A percentile compares a stretch with the other conserved stretches of the same genome.
Evolutionary conservation across 2,888 invertebrate genomes (phyloP).

Genomic region (Zaprionus bogoriensis): DNA sequence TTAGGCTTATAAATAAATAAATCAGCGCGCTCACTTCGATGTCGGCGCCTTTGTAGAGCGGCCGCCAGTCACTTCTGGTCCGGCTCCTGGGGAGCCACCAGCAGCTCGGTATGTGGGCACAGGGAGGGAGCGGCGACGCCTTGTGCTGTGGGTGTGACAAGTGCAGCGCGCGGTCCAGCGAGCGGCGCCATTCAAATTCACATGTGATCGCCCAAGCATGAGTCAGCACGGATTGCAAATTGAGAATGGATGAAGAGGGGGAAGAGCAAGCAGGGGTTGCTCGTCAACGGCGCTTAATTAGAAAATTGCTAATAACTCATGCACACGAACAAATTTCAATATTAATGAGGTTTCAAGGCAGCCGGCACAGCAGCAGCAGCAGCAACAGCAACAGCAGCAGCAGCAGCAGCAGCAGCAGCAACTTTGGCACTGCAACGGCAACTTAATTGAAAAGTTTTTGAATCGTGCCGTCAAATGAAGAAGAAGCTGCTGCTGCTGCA

Average conservation of each 20-base stretch:
- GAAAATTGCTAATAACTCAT: constrained; percentile 81
- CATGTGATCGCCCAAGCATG: constrained; percentile 72
- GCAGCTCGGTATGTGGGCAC: constrained; percentile 1
- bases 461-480: constrained; percentile 53
- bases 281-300: constrained; percentile 71
- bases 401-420: constrained; percentile 33
- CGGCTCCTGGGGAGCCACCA: constrained; percentile 4
- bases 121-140: constrained; percentile 35
- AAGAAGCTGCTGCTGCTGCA: constrained; percentile 8
- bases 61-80: constrained; percentile 3
- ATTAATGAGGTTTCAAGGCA: constrained; percentile 74
- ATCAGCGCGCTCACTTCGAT: constrained; percentile 51
- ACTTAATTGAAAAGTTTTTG: constrained; percentile 72
- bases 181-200: constrained; percentile 63
- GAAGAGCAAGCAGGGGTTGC: background rate
- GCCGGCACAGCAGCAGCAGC: constrained; percentile 19
- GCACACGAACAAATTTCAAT: constrained; percentile 78
- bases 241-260: background rate
- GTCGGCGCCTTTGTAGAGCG: constrained; percentile 46
- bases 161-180: constrained; percentile 34
- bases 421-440: constrained; percentile 35
- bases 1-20: constrained; percentile 73
- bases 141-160: constrained; percentile 73
- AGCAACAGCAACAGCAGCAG: constrained; percentile 12
- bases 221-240: constrained; percentile 25